Percentiles rank a stretch among this genome's conserved stretches.
Evolutionary conservation across 2,113 vertebrate species (phyloP).

Genomic region (Motacilla alba): DNA sequence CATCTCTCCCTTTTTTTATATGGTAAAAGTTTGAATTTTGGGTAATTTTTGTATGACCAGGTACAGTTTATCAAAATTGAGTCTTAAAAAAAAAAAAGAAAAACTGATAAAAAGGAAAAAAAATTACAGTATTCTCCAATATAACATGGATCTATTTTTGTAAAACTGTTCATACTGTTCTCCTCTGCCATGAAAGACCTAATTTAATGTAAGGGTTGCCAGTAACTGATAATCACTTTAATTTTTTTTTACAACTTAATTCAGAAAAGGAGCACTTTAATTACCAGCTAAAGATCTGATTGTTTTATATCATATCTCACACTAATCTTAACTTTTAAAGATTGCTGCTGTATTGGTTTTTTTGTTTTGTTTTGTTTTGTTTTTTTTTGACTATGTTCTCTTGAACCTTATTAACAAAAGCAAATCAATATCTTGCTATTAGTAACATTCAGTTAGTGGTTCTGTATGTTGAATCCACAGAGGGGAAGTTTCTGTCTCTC

Average conservation of each 20-base stretch:
- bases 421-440: conserved; percentile 53
- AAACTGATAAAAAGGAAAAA: background rate
- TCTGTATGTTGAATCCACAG: conserved; percentile 48
- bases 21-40: conserved; percentile 75
- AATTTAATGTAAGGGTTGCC: conserved; percentile 71
- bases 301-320: conserved; percentile 69
- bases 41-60: conserved; percentile 81
- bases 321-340: conserved; percentile 72
- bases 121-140: conserved; percentile 71
- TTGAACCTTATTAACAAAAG: conserved; percentile 69
- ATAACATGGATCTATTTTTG: conserved; percentile 80
- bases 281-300: conserved; percentile 64
- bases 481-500: conserved; percentile 40
- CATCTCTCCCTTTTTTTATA: conserved; percentile 79
- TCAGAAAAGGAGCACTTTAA: conserved; percentile 76
- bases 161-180: conserved; percentile 77
- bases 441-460: conserved; percentile 59
- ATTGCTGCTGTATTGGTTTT: conserved; percentile 69
- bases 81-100: conserved; percentile 48
- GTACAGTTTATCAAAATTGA: conserved; percentile 78
- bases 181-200: conserved; percentile 75
- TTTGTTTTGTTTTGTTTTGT: background rate
- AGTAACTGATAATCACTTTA: conserved; percentile 74
- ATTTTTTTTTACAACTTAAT: conserved; percentile 70
- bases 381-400: conserved; percentile 38